Conservation (phyloP, 2,797 vertebrate genomes). For the Propithecus deckenii region DNA sequence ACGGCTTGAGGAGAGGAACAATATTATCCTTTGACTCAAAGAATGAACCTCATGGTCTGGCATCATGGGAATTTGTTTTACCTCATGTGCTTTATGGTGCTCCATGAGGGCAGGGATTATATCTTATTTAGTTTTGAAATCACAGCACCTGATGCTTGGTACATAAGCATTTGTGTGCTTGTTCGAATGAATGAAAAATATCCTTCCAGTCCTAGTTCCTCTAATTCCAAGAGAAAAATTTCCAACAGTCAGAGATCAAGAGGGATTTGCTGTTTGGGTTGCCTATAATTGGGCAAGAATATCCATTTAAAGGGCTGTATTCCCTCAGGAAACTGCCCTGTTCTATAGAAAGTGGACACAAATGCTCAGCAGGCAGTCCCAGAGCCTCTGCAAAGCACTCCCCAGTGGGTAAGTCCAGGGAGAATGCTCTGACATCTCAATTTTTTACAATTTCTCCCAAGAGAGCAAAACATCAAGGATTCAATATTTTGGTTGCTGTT, state of each 20-base stretch:
- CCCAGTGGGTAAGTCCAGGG: neutral
- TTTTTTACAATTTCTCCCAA: neutral
- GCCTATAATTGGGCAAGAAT: neutral
- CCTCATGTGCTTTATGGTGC: neutral
- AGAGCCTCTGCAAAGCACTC: neutral
- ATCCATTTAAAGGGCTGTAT: neutral
- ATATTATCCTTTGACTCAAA: neutral
- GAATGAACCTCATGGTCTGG: neutral
- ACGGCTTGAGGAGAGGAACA: neutral
- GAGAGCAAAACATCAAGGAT: slow-evolving; percentile 7
- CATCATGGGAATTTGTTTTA: neutral
- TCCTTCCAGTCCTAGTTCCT: neutral
- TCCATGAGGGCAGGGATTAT: neutral
- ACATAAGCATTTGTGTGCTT: neutral
- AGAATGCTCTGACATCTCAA: neutral
- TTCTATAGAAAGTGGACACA: neutral
- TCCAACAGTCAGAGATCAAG: slow-evolving; percentile 12
- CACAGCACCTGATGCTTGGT: neutral
- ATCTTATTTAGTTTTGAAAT: neutral
- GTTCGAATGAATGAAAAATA: slow-evolving; percentile 5
- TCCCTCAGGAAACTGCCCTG: neutral
- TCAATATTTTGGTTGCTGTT: neutral
- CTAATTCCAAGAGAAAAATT: neutral
- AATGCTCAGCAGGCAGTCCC: neutral
- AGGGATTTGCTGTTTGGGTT: neutral